Base-by-base conservation (phyloP, 1,140 invertebrate genomes). In the Sarcophaga peregrina region DNA sequence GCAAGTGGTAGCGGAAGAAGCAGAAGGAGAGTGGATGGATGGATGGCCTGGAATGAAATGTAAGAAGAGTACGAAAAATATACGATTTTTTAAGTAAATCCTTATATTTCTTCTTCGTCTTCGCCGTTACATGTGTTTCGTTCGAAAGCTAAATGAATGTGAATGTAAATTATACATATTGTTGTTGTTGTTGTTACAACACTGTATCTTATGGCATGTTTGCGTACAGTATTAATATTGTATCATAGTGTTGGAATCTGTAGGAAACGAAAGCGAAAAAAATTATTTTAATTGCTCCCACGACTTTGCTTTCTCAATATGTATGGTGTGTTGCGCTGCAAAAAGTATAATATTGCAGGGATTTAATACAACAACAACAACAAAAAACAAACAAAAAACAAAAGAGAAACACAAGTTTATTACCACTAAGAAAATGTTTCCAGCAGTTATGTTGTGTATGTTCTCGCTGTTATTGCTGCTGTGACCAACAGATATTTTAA, bases 211-310 rank as follows among this genome's bases (percentile, higher is more conserved):
- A 15, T 45, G n/a, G 74, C 74, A 75, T 48, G 47, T 48, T 47
- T 48, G n/a, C 46, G 0, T 17, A 20, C 10, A 37, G 17, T 45
- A 46, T 62, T 81, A 37, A 37, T 37, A 37, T 37, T 1, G 25
- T 37, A 37, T 37, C 1, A 81, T 3, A 50, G 9, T 17, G 58
- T 8, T 8, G 15, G 8, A 50, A 5, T 17, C 75, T 37, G n/a
- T 11, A 73, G 17, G 5, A 37, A 15, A 45, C 5, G 9, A 25
- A 80, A 75, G 50, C 6, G 1, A 45, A 48, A 74, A 75, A 82
- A 58, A 82, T 82, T 76, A 82, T 82, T 78, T 76, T 82, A 82
- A 82, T 82, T 76, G 82, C 82, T 82, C 82, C 82, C 82, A 82
- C 82, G 82, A 82, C 46, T 82, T 82, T 82, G 8, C 47, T 68